Percentiles rank a stretch among this genome's conserved stretches.
Conservation (phyloP, 2,113 vertebrate species). For the Pangasianodon hypophthalmus region DNA sequence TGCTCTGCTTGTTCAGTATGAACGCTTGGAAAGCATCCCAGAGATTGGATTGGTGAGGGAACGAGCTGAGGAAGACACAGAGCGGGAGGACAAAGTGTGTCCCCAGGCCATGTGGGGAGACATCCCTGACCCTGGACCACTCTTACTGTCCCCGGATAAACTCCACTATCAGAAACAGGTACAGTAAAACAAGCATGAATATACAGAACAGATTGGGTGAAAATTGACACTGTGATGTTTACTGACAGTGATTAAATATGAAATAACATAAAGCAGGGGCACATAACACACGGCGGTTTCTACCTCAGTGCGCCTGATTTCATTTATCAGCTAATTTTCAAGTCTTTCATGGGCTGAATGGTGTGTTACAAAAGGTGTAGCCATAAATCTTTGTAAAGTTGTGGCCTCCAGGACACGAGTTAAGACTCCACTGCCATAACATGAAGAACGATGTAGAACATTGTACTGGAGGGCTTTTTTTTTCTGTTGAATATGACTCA, state of each 20-base stretch:
- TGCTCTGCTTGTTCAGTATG: conserved; percentile 71
- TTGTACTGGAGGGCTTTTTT: background rate
- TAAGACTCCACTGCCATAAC: background rate
- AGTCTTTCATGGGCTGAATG: background rate
- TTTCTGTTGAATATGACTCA: background rate
- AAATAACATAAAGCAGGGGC: background rate
- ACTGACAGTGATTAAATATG: background rate
- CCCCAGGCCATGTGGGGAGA: conserved; percentile 66
- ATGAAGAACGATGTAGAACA: background rate
- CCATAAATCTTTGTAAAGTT: background rate
- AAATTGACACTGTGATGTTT: background rate
- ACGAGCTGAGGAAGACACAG: conserved; percentile 66
- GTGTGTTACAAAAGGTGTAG: background rate
- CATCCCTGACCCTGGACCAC: conserved; percentile 63
- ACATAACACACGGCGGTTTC: background rate
- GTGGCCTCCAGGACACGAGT: background rate
- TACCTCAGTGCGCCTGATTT: background rate
- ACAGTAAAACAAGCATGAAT: conserved; percentile 11
- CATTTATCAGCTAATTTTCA: background rate
- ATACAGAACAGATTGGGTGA: background rate
- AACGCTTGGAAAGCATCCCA: conserved; percentile 79
- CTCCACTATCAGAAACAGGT: conserved; percentile 89
- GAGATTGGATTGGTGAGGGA: conserved; percentile 74
- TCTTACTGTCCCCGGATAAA: conserved; percentile 77
- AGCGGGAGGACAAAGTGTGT: conserved; percentile 70